These are phyloP conservation scores for Hypsopygia costalis DNA, from an alignment of 2,888 invertebrate genomes.

Conservation along the genomic window DNA sequence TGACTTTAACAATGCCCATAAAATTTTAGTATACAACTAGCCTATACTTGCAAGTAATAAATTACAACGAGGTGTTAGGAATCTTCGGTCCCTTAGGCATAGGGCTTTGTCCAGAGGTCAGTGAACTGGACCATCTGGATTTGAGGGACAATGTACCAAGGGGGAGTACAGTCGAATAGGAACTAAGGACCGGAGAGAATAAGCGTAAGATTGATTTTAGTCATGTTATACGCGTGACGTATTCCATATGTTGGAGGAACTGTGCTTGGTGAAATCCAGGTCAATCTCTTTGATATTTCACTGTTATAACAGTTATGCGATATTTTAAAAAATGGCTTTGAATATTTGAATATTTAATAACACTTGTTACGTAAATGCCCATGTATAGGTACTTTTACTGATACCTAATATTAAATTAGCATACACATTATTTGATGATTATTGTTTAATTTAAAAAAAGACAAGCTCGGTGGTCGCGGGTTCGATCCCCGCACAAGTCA, in stretches of 20 bases:
- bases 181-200: constrained; percentile 22
- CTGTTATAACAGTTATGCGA: background rate
- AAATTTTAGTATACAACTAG: background rate
- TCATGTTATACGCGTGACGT: constrained; percentile 9
- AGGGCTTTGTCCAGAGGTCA: constrained; percentile 38
- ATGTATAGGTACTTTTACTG: too few relatives aligned
- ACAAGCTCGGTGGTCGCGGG: too few relatives aligned
- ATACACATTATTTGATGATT: too few relatives aligned
- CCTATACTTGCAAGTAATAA: constrained; percentile 35
- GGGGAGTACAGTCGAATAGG: constrained; percentile 17
- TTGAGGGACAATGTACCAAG: constrained; percentile 43
- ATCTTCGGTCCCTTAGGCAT: constrained; percentile 28
- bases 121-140: constrained; percentile 50
- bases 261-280: constrained; percentile 1
- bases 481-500: too few relatives aligned
- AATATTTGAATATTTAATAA: too few relatives aligned
- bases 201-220: constrained; percentile 30
- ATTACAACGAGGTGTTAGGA: constrained; percentile 51
- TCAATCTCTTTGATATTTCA: constrained; percentile 2
- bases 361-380: constrained; percentile 1
- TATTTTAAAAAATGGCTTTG: too few relatives aligned
- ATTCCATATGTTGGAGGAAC: background rate
- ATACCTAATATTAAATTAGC: too few relatives aligned
- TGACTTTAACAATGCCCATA: background rate
- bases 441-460: too few relatives aligned